Base-by-base conservation (phyloP, 2,797 vertebrate genomes). In the Gallinago solitaria region DNA sequence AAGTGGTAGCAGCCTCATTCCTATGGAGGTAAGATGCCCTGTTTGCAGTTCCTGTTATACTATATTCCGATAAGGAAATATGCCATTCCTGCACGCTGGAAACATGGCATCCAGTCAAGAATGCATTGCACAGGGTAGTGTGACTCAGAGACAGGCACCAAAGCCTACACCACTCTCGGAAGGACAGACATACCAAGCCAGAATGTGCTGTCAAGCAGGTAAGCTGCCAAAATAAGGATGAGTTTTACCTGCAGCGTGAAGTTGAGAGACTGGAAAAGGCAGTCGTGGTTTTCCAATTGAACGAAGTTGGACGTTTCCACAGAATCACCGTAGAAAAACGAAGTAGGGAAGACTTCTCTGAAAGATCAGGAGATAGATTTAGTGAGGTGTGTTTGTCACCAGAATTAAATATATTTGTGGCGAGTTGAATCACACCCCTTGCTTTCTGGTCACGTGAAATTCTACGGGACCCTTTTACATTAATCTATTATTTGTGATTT, bases 241-340 rank as follows among this genome's bases (percentile, higher is more conserved):
- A 73, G 18, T 56, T 76, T 90, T 98, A 99, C 99, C 99, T 99
- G 99, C 89, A 99, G 98, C 9, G 99, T 99, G 95, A 99, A 96
- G 96, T 99, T 99, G 71, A 99, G 98, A 54, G 99, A 98, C 96
- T 99, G 99, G 94, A 99, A 99, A 93, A 98, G 97, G 91, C 99
- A 99, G 76, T 99, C 98, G 64, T 98, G 97, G 93, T 99, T 99
- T 39, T 99, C 98, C 82, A 99, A 67, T 83, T 98, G 98, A 94
- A 99, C 83, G 32, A 99, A 99, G 84, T 98, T 98, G 7, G 99
- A 98, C 0, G 95, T 83, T 6, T 99, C 99, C 56, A 99, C 98
- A 84, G 99, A 99, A 96, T 99, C 99, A 25, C 99, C 99, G 0
- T 99, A 99, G 74, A 98, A 98, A 89, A 99, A 99, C 24, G 99